A percentile compares a stretch with the other conserved stretches of the same genome.
Conservation (phyloP, 2,113 vertebrate species). For the Leptodactylus fuscus region DNA sequence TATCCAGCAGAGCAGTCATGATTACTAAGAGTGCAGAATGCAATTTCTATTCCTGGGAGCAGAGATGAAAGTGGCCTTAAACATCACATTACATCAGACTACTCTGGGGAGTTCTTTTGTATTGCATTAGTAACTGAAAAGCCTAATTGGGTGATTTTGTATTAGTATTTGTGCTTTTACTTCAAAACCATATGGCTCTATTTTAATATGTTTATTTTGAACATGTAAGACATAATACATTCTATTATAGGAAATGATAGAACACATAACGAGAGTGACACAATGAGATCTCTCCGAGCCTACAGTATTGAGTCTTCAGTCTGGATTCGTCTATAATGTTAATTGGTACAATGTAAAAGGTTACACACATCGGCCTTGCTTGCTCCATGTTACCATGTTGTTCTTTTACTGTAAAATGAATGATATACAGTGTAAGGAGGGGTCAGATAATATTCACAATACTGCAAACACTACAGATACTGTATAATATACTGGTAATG, state of each 20-base stretch:
- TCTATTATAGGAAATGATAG: constrained; percentile 50
- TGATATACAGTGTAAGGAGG: background rate
- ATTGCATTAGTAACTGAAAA: fast-evolving
- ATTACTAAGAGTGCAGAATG: constrained; percentile 58
- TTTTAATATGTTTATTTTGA: fast-evolving
- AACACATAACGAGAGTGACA: constrained; percentile 23
- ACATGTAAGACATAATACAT: constrained; percentile 24
- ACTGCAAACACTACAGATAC: background rate
- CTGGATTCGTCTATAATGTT: constrained; percentile 25
- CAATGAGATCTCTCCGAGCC: constrained; percentile 6
- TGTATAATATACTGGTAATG: background rate
- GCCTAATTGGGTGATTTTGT: constrained; percentile 52
- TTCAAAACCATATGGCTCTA: constrained; percentile 56
- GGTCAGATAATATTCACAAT: background rate
- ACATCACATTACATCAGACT: background rate
- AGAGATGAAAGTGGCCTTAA: background rate
- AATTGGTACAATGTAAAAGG: constrained; percentile 22
- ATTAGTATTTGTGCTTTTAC: constrained; percentile 46
- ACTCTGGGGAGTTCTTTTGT: fast-evolving
- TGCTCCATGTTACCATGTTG: background rate
- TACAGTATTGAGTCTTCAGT: background rate
- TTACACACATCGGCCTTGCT: background rate
- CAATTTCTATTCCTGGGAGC: constrained; percentile 57
- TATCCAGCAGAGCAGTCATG: constrained; percentile 59
- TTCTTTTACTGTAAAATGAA: constrained; percentile 25